Conservation (phyloP, 2,797 vertebrate genomes). For the Sebastolobus alascanus region DNA sequence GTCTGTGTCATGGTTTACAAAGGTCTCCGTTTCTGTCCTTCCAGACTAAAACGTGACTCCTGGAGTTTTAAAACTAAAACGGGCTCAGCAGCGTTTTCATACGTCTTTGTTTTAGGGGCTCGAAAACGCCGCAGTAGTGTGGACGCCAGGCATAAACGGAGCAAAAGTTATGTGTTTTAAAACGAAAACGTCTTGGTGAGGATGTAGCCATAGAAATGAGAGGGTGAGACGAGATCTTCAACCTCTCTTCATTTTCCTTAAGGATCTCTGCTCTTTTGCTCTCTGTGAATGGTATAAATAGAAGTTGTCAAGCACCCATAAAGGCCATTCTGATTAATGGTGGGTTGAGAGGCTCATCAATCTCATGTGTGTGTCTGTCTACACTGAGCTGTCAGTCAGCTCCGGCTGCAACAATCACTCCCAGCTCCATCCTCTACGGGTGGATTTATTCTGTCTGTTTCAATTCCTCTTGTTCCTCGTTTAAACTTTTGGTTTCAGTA, state of each 20-base stretch:
- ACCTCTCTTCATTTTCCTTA: conserved; percentile 27
- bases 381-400: conserved; percentile 46
- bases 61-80: too few relatives aligned
- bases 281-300: conserved; percentile 43
- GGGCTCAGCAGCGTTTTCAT: too few relatives aligned
- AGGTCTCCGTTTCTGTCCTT: too few relatives aligned
- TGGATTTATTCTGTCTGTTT: background rate
- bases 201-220: too few relatives aligned
- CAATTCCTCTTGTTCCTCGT: background rate
- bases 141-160: too few relatives aligned
- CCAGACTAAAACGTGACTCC: too few relatives aligned
- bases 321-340: conserved; percentile 53
- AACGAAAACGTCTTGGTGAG: too few relatives aligned
- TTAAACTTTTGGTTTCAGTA: background rate
- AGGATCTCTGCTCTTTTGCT: conserved; percentile 24
- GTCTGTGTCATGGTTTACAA: too few relatives aligned
- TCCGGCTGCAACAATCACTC: conserved; percentile 35
- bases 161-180: too few relatives aligned
- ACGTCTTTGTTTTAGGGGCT: too few relatives aligned
- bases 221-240: conserved; percentile 7
- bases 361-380: conserved; percentile 31
- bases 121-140: too few relatives aligned
- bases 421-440: background rate
- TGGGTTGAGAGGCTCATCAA: conserved; percentile 57
- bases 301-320: conserved; percentile 34